Base-by-base conservation (phyloP, 2,888 invertebrate species). In the Bimastos eiseni region DNA sequence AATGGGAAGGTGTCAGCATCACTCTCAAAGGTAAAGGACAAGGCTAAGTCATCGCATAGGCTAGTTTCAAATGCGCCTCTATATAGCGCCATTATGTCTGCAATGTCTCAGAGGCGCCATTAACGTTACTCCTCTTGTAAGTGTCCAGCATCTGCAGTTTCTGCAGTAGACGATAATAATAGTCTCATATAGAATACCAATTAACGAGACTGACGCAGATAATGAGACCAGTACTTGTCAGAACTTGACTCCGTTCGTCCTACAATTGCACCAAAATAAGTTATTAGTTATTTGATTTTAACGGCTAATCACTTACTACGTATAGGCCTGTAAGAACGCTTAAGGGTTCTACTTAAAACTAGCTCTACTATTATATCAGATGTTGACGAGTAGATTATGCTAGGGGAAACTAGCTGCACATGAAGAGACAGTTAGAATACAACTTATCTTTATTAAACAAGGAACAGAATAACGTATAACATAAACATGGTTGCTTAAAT, bases 171-270 rank as follows among this genome's bases (percentile, higher is more conserved):
- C 13, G 6, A 49, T 1, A 70, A 70, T 11, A n/a, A 17, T 70
- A 30, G n/a, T n/a, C 24, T n/a, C 30, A 70, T n/a, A 70, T n/a
- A 17, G 70, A 70, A n/a, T 55, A 55, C 55, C 55, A 55, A 55
- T 70, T 8, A 70, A 30, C n/a, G 70, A 70, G n/a, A 92, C 92
- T 91, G 70, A 92, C 92, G 15, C 91, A 91, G 24, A 92, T 92
- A 17, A 92, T 83, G 36, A 92, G 90, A 19, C 93, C 92, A 36
- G 93, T 92, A 15, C 92, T 92, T n/a, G 92, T 92, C 70, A 92
- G 89, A 11, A 92, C 91, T 89, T 92, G 93, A 86, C 92, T 92
- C 86, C 92, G 41, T 89, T 92, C 93, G 44, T 92, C 93, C 92
- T 92, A 90, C n/a, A 90, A 86, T 86, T 70, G 70, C 30, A 70